Evolutionary conservation across 37 sponge, comb jelly and placozoan species (phyloP), one percentile per base, ranked within the genome.

Genomic region (Ephydatia muelleri): DNA sequence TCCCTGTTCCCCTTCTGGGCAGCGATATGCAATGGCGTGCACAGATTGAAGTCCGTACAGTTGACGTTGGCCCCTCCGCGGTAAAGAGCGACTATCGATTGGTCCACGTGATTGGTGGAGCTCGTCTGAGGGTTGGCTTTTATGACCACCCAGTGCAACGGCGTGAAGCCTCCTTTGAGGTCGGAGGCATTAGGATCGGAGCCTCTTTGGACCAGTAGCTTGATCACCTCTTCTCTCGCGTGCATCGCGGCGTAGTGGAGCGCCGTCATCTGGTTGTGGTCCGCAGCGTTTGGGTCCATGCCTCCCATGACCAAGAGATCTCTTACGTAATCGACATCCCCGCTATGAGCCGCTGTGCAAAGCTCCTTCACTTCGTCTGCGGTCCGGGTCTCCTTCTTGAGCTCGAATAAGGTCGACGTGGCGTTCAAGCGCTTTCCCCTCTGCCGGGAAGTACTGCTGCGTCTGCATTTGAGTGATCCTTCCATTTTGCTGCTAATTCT

Each of bases 181-280:
- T 91, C 91, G 12, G 78, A 28, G 57, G 80, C 83, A 37, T 86
- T 83, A 14, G 73, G 67, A 13, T 86, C 70, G 16, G 87, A 83
- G 29, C 91, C 91, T 48, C 85, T 68, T n/a, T 75, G 76, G 31
- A 91, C 26, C 31, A 91, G 76, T 0, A 73, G 39, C 14, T 77
- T 49, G 75, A 91, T 83, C 13, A 86, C 83, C 19, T 83, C 66
- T 25, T 83, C 86, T 68, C 91, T 76, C 5, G 84, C 80, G 75
- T 91, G 83, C 87, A 86, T 91, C 29, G 91, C 91, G 26, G 91
- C 91, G 73, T 86, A 79, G 48, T 91, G 91, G 6, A 91, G 91
- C 21, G 84, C 87, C 16, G 91, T 86, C 70, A 83, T 74, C 65
- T 91, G 73, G 71, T 83, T 91, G 25, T 70, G 36, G 33, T 91